Percentiles rank a stretch among this genome's conserved stretches.
Evolutionary conservation across 2,113 vertebrate species (phyloP).

Genomic region (Orthonyx spaldingii): DNA sequence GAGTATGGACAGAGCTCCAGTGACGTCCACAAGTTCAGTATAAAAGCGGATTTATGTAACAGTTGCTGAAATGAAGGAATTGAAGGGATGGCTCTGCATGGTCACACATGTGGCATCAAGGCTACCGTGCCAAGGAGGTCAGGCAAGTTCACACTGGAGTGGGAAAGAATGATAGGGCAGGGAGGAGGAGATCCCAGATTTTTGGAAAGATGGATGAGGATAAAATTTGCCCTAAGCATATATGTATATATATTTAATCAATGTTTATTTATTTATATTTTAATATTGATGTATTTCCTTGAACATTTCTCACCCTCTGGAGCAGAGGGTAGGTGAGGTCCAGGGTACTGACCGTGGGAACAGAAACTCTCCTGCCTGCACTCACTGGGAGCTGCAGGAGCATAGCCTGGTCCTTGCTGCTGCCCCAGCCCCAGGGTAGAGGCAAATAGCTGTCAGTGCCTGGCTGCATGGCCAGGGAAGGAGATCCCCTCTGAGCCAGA

Average conservation of each 20-base stretch:
- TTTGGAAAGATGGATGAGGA: not conserved
- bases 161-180: not conserved
- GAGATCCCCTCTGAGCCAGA: not conserved
- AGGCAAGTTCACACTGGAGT: not conserved
- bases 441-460: not conserved
- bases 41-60: constrained; percentile 55
- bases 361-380: not conserved
- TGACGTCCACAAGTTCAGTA: constrained; percentile 52
- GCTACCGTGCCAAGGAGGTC: not conserved
- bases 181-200: not conserved
- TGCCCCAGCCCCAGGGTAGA: not conserved
- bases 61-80: not conserved
- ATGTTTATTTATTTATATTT: not conserved
- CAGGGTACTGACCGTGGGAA: fast-evolving
- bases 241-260: not conserved
- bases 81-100: not conserved
- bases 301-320: not conserved
- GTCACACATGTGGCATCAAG: not conserved
- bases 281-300: not conserved
- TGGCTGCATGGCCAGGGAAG: not conserved
- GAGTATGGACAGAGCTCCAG: constrained; percentile 53
- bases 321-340: not conserved
- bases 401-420: not conserved
- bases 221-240: not conserved
- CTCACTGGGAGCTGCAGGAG: not conserved